A percentile compares a stretch with the other conserved stretches of the same genome.
Evolutionary conservation across 1,140 invertebrate species (phyloP).

Genomic region (Atopsyche davidsoni): DNA sequence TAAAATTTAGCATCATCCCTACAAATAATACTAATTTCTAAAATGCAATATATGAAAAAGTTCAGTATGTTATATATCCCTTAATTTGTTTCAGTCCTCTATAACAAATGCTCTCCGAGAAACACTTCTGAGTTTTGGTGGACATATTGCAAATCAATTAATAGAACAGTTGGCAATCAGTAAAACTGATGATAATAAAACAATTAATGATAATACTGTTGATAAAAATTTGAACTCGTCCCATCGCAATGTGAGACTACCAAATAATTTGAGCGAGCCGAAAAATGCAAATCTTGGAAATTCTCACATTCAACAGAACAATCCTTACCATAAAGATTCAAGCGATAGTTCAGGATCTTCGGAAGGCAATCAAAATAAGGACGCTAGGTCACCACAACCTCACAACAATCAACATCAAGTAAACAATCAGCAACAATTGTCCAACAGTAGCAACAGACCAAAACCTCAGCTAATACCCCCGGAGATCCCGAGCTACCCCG

Average conservation of each 20-base stretch:
- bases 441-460: conserved; percentile 6
- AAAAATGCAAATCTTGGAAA: conserved; percentile 7
- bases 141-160: conserved; percentile 37
- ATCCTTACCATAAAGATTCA: conserved; percentile 28
- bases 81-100: conserved; percentile 36
- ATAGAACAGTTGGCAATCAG: conserved; percentile 34
- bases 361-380: conserved; percentile 16
- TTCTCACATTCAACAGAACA: conserved; percentile 3
- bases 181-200: conserved; percentile 15
- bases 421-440: background rate
- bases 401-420: conserved; percentile 1
- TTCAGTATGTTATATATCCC: conserved; percentile 2
- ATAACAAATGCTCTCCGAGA: conserved; percentile 45
- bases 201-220: too few relatives aligned
- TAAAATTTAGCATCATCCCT: too few relatives aligned
- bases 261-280: conserved; percentile 3
- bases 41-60: too few relatives aligned
- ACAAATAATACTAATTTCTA: too few relatives aligned
- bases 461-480: background rate
- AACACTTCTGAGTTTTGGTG: conserved; percentile 43
- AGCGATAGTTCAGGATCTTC: conserved; percentile 15
- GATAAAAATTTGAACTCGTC: background rate
- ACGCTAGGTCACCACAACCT: conserved; percentile 17
- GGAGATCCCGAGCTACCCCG: conserved; percentile 3
- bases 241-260: background rate